Conservation (phyloP, 2,113 vertebrate genomes). For the Pteruthius melanotis region DNA sequence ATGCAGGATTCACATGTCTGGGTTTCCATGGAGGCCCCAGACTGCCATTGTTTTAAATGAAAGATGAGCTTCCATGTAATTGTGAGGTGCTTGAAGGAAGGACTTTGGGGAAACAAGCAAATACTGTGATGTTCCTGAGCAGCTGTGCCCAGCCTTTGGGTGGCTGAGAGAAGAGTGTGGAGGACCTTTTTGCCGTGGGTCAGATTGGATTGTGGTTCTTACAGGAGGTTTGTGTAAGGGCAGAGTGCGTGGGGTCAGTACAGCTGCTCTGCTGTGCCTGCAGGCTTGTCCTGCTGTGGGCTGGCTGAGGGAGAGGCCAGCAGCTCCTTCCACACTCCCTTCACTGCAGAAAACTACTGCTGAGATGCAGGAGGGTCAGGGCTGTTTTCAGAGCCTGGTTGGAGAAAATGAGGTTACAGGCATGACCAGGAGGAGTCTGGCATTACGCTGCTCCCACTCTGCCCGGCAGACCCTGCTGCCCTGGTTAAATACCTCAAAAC, state of each 20-base stretch:
- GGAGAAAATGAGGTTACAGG: background rate
- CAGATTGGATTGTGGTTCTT: background rate
- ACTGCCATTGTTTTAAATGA: background rate
- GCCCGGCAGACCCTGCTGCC: background rate
- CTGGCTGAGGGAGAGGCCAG: background rate
- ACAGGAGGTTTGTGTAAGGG: background rate
- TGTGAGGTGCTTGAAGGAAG: background rate
- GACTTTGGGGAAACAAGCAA: background rate
- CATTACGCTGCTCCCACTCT: background rate
- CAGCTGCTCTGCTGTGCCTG: background rate
- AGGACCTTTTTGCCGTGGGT: background rate
- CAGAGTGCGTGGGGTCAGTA: fast-evolving
- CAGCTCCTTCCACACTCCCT: background rate
- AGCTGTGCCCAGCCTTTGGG: background rate
- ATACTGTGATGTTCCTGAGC: background rate
- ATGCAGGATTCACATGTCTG: background rate
- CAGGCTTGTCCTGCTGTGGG: background rate
- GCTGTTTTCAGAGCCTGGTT: fast-evolving
- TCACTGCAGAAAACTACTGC: background rate
- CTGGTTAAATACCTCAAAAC: background rate
- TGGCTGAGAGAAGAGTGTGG: background rate
- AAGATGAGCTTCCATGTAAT: background rate
- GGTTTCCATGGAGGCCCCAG: background rate
- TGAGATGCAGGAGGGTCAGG: background rate
- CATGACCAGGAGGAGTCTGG: background rate